These are phyloP conservation scores for Agriopis marginaria DNA, from an alignment of 2,888 invertebrate genomes.

Conservation along the genomic window DNA sequence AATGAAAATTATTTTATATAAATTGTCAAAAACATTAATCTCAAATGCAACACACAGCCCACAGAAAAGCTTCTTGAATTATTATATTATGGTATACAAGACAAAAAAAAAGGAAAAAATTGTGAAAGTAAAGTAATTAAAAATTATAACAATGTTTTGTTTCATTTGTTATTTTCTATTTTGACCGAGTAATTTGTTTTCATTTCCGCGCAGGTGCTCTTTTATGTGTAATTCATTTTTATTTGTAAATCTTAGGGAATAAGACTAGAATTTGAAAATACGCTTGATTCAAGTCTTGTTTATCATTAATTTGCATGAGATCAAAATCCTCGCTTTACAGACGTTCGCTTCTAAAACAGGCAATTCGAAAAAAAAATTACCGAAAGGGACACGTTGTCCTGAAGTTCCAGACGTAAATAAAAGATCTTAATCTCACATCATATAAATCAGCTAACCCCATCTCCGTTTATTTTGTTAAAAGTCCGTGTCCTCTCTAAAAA, in stretches of 20 bases:
- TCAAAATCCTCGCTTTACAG: not conserved
- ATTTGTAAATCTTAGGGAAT: no score
- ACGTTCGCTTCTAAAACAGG: slow-evolving; percentile 6
- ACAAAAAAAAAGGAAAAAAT: no score
- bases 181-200: no score
- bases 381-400: slow-evolving; percentile 30
- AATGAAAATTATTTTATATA: slow-evolving; percentile 7
- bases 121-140: not conserved
- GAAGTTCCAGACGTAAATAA: slow-evolving; percentile 25
- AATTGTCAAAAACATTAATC: slow-evolving; percentile 3
- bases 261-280: no score
- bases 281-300: no score
- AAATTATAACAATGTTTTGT: no score
- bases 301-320: not conserved
- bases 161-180: no score
- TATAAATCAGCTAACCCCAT: slow-evolving; percentile 73
- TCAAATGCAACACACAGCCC: slow-evolving; percentile 1
- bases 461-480: slow-evolving; percentile 83
- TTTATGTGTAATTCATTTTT: no score
- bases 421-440: slow-evolving; percentile 45
- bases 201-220: no score
- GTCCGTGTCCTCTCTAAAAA: slow-evolving; percentile 80
- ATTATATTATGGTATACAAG: not conserved
- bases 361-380: slow-evolving; percentile 3
- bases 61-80: not conserved